Percentiles rank a stretch among this genome's conserved stretches.
These are phyloP conservation scores for Drosophila insularis DNA, from an alignment of 1,140 invertebrate genomes.

Conservation along the genomic window DNA sequence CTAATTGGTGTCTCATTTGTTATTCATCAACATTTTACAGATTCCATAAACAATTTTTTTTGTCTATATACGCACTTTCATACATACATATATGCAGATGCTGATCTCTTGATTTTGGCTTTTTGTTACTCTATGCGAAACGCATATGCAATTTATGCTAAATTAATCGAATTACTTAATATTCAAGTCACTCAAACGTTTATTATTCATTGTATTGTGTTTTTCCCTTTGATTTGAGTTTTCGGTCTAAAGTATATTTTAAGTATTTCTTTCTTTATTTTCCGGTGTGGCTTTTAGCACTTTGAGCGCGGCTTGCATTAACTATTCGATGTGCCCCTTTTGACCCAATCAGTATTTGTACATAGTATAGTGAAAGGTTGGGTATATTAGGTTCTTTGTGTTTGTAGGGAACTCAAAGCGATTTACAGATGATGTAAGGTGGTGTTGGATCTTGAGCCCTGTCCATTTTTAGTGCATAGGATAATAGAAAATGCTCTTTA, in stretches of 20 bases:
- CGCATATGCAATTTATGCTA: conserved; percentile 55
- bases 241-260: conserved; percentile 33
- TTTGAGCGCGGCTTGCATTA: conserved; percentile 53
- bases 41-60: not conserved
- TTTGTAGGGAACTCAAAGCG: too few species aligned
- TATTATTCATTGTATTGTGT: conserved; percentile 55
- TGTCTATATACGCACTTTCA: not conserved
- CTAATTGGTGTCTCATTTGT: not conserved
- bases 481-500: too few species aligned
- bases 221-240: conserved; percentile 33
- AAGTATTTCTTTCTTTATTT: conserved; percentile 34
- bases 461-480: too few species aligned
- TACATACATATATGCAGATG: not conserved
- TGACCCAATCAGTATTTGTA: not conserved
- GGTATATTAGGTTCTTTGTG: not conserved
- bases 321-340: conserved; percentile 50
- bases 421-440: too few species aligned
- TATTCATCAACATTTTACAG: not conserved
- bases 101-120: not conserved
- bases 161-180: conserved; percentile 60
- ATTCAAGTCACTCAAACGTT: conserved; percentile 52
- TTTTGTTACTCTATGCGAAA: conserved; percentile 31
- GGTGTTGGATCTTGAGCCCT: too few species aligned
- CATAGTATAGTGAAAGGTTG: not conserved
- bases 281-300: conserved; percentile 29